Conservation (phyloP, 2,113 vertebrate genomes). For the Entelurus aequoreus region DNA sequence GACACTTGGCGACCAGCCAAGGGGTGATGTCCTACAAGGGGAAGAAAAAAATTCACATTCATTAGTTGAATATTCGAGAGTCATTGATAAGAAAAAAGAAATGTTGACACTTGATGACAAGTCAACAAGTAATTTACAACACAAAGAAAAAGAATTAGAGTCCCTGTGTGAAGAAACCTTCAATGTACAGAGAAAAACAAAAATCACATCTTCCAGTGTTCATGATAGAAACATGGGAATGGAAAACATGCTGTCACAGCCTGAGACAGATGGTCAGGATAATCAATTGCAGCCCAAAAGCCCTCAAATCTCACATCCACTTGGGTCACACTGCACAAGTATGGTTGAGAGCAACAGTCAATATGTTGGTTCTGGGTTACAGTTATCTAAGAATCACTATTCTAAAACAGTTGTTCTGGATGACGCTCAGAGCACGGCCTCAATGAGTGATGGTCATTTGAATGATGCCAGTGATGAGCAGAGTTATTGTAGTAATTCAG, state of each 20-base stretch:
- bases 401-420: conserved; percentile 16
- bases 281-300: conserved; percentile 14
- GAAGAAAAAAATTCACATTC: not conserved
- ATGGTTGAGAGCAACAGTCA: conserved; percentile 5
- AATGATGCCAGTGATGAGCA: conserved; percentile 11
- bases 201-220: not conserved
- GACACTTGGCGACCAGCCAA: not conserved
- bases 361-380: conserved; percentile 12
- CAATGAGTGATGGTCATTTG: conserved; percentile 8
- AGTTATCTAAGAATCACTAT: conserved; percentile 10
- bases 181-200: conserved; percentile 4
- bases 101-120: not conserved
- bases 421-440: not conserved
- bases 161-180: not conserved
- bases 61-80: not conserved
- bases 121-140: not conserved
- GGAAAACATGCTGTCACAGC: not conserved
- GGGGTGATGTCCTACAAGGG: not conserved
- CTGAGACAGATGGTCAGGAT: conserved; percentile 7
- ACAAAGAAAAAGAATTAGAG: not conserved
- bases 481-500: conserved; percentile 34
- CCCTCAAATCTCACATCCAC: not conserved
- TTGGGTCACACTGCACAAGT: not conserved
- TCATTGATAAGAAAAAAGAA: conserved; percentile 14
- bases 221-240: conserved; percentile 15